These are phyloP conservation scores for Nestor notabilis DNA, from an alignment of 2,113 vertebrate genomes.

Conservation along the genomic window DNA sequence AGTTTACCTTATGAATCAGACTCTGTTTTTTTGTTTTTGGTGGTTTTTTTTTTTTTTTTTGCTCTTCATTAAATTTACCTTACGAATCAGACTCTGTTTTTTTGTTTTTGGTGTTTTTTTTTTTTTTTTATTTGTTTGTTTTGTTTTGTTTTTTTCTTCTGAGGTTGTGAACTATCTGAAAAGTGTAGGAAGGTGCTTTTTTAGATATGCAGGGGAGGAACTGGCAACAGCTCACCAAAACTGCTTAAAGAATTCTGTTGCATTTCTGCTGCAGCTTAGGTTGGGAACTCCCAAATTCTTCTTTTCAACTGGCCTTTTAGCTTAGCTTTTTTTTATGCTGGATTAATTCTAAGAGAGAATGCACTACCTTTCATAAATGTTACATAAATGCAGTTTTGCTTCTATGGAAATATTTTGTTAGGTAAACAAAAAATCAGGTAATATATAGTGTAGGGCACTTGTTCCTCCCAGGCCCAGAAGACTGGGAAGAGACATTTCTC, in stretches of 20 bases:
- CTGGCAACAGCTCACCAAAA: background rate
- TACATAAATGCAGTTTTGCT: background rate
- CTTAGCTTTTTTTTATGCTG: background rate
- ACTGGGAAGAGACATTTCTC: background rate
- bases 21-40: background rate
- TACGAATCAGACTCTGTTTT: background rate
- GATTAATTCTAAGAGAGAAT: background rate
- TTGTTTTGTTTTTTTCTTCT: too few relatives aligned
- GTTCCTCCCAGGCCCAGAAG: background rate
- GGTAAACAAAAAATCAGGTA: background rate
- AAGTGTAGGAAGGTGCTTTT: background rate
- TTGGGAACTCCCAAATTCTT: background rate
- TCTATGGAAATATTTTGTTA: background rate
- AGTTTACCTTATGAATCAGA: background rate
- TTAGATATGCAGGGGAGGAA: background rate
- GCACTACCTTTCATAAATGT: background rate
- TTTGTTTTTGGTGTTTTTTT: background rate
- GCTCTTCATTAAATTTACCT: background rate
- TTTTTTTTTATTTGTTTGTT: too few relatives aligned
- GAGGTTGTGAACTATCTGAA: background rate
- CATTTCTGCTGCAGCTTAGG: background rate
- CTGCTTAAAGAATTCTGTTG: background rate
- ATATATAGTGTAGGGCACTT: background rate
- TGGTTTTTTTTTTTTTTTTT: too few relatives aligned
- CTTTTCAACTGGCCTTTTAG: background rate